Base-by-base conservation (phyloP, 2,888 invertebrate species). In the Zele albiditarsus region DNA sequence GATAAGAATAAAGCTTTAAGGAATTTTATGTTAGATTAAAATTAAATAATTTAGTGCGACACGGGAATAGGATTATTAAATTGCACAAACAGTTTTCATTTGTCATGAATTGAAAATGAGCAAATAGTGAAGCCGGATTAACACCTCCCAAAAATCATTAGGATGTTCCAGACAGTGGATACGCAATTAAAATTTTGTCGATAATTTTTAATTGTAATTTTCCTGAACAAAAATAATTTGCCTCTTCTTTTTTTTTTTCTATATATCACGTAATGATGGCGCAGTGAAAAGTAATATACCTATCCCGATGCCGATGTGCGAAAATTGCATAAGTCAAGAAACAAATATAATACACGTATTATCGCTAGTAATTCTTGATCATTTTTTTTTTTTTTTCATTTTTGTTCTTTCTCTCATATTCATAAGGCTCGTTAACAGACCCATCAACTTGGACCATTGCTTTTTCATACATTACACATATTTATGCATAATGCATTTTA, bases 111-210 rank as follows among this genome's bases (percentile, higher is more conserved):
- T 49, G n/a, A 42, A 12, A 72, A 33, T 25, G 8, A 73, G 25
- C 71, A 67, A 23, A 66, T 25, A 62, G 57, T 65, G 62, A 69
- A 73, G 53, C 71, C 73, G 63, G 63, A 62, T 60, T 20, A 16
- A 46, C 60, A 49, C 71, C 75, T 86, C 85, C 84, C 83, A 85
- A 87, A 87, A 87, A 84, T 88, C 83, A 86, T 89, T 87, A 89
- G 89, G 89, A 83, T 87, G 89, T 89, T 89, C 89, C 89, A 89
- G 89, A 89, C 89, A 87, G 81, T 86, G 85, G 83, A 85, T 78
- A 79, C 73, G 78, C 75, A 77, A 57, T 53, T 72, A 8, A 33
- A 57, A 57, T 38, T 58, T 27, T 27, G 23, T 23, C 14, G 10
- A 66, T 49, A n/a, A n/a, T 28, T 49, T 31, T 53, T 5, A 20